Evolutionary conservation across 1,140 invertebrate genomes (phyloP), one percentile per base, ranked within the genome.

Genomic region (Halictus rubicundus): DNA sequence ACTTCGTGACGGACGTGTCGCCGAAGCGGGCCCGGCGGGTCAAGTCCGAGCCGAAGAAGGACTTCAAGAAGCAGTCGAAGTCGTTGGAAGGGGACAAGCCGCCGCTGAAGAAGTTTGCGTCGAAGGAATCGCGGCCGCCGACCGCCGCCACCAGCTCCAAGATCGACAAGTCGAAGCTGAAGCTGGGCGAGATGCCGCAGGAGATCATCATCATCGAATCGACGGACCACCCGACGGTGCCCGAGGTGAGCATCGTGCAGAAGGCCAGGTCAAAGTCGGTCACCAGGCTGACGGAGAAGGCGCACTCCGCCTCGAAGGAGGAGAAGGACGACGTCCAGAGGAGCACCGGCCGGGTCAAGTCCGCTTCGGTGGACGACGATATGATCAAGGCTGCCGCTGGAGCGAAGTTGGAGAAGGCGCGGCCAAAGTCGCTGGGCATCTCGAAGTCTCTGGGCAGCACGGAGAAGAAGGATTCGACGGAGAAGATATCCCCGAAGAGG

Each of bases 131-230:
- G 0, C 85, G 88, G 32, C 88, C 82, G 3, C 88, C 92, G 0
- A 89, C 91, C 19, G 86, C 91, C 19, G 86, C 89, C 16, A 90
- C 77, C 66, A 89, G 88, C 16, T 52, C 49, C 1, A 91, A 91
- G 81, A 92, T 93, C 57, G 91, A 93, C 78, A 93, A 93, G 69
- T 92, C 91, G 16, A 93, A 93, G 82, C 82, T 93, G 32, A 93
- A 93, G 61, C 79, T 93, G 23, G 89, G 91, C 23, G 92, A 93
- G 74, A 92, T 93, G 92, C 92, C 92, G 9, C 92, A 93, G 64
- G 92, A 93, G 83, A 93, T 93, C 46, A 93, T 93, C 78, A 92
- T 93, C 42, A 93, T 93, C 19, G 92, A 93, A 78, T 92, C 92
- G 4, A 92, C 90, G 3, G 92, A 92, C 37, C 42, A 46, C 10